Conservation (phyloP, 2,888 invertebrate genomes). For the Drymonia ruficornis region DNA sequence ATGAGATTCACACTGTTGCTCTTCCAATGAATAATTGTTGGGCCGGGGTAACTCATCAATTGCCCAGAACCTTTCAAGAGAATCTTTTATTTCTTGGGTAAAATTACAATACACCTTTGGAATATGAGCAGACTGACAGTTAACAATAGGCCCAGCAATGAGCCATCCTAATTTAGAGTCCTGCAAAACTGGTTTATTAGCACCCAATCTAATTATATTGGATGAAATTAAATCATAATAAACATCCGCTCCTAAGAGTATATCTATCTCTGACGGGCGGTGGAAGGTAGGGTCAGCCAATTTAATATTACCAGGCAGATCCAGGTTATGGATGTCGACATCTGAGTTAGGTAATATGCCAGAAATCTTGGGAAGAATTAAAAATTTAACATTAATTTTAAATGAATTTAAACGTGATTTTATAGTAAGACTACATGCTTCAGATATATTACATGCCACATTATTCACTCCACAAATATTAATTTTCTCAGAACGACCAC, state of each 20-base stretch:
- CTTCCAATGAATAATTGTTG: too few species aligned
- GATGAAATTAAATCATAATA: neutral
- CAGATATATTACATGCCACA: constrained; percentile 3
- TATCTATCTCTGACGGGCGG: neutral
- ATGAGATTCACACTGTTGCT: too few species aligned
- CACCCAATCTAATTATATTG: neutral
- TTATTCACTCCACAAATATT: constrained; percentile 8
- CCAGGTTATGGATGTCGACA: neutral
- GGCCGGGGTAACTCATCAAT: too few species aligned
- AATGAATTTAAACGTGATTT: constrained; percentile 1
- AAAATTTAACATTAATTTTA: neutral
- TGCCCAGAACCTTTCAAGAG: too few species aligned
- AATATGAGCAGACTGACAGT: too few species aligned
- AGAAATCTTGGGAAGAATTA: constrained; percentile 7
- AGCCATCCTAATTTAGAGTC: constrained; percentile 6
- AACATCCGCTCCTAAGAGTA: constrained; percentile 6
- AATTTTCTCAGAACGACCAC: neutral
- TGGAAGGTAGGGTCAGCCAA: constrained; percentile 4
- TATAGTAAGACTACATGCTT: neutral
- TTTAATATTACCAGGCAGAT: constrained; percentile 3
- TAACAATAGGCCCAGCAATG: neutral
- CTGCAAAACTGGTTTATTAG: constrained; percentile 3
- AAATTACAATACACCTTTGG: neutral
- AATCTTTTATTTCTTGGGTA: neutral
- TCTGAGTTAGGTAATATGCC: neutral